These are phyloP conservation scores for Daubentonia madagascariensis DNA, from an alignment of 2,113 vertebrate genomes.

Conservation along the genomic window DNA sequence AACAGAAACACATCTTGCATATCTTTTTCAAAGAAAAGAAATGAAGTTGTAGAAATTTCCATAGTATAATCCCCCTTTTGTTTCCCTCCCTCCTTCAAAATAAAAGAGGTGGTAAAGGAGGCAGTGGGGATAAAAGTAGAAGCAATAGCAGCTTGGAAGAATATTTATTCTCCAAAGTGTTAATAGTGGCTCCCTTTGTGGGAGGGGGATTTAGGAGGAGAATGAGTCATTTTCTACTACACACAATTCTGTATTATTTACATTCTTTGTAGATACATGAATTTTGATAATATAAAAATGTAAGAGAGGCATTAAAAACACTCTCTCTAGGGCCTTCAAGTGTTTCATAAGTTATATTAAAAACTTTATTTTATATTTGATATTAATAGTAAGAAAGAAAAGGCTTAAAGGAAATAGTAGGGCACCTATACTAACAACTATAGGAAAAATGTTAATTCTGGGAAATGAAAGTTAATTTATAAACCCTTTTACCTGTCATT, in stretches of 20 bases:
- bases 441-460: not conserved
- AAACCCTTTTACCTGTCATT: not conserved
- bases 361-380: conserved; percentile 2
- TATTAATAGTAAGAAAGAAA: not conserved
- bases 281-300: conserved; percentile 31
- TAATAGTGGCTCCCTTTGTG: not conserved
- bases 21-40: not conserved
- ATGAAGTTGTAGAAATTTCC: not conserved
- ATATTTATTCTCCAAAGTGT: not conserved
- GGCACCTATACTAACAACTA: not conserved
- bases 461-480: not conserved
- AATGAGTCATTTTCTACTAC: not conserved
- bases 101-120: not conserved
- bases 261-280: not conserved
- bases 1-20: not conserved
- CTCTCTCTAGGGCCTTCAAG: not conserved
- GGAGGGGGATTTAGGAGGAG: not conserved
- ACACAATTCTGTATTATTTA: not conserved
- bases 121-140: not conserved
- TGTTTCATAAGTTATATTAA: conserved; percentile 25
- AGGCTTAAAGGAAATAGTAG: not conserved
- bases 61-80: not conserved
- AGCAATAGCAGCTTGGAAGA: not conserved
- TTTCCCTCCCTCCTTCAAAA: not conserved
- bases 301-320: conserved; percentile 4